These are phyloP conservation scores for Crax fasciolata DNA, from an alignment of 2,797 vertebrate species.

Conservation along the genomic window DNA sequence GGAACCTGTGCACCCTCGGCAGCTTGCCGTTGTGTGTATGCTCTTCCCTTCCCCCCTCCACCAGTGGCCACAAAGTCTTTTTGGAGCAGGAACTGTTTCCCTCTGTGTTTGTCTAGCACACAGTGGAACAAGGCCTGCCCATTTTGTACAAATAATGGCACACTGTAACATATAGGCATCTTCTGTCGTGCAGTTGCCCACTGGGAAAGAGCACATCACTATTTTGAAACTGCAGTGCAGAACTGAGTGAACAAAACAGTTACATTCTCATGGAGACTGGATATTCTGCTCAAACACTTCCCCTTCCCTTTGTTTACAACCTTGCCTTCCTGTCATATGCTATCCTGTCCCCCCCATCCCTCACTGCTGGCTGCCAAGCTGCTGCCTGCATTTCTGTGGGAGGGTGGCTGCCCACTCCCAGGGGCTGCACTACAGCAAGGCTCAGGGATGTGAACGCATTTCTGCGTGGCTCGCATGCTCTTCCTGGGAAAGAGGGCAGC, in stretches of 20 bases:
- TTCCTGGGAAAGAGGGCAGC: neutral
- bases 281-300: neutral
- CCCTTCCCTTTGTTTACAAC: constrained; percentile 48
- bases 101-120: neutral
- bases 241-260: neutral
- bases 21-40: neutral
- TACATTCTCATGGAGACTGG: neutral
- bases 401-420: fast-evolving
- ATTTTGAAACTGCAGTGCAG: neutral
- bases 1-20: neutral
- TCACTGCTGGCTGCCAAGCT: neutral
- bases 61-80: fast-evolving
- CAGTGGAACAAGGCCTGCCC: neutral
- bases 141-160: neutral
- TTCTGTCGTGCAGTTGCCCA: neutral
- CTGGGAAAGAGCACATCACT: fast-evolving
- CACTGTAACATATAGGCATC: neutral
- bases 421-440: neutral
- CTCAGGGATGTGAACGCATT: neutral
- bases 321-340: neutral
- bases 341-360: neutral
- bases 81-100: neutral
- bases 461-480: neutral
- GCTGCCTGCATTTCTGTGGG: neutral
- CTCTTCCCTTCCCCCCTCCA: neutral